Evolutionary conservation across 1,140 invertebrate species (phyloP).

Genomic region (Triops longicaudatus): DNA sequence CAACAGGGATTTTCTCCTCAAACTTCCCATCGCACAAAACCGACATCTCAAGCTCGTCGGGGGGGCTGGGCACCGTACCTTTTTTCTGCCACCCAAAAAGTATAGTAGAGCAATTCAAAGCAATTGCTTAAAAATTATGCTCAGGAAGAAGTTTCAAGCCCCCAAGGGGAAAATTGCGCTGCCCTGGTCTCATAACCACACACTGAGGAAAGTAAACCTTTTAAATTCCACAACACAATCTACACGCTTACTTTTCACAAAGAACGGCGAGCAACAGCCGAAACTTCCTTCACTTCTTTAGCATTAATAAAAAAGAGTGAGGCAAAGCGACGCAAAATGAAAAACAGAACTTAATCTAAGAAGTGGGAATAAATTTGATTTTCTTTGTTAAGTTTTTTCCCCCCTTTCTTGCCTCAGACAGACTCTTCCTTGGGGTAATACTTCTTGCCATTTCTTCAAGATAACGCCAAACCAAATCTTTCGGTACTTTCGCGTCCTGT

Average conservation of each 20-base stretch:
- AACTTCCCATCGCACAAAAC: background rate
- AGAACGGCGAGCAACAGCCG: background rate
- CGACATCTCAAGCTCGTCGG: background rate
- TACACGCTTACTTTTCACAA: background rate
- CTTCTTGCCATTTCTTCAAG: background rate
- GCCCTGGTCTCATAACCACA: background rate
- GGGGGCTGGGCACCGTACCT: background rate
- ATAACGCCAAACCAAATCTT: background rate
- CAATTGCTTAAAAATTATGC: background rate
- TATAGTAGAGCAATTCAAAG: background rate
- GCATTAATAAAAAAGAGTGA: background rate
- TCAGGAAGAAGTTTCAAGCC: background rate
- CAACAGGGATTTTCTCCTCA: background rate
- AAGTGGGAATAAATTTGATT: constrained; percentile 15
- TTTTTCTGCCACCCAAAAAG: background rate
- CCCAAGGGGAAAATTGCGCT: background rate
- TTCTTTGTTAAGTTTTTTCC: background rate
- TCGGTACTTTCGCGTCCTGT: background rate
- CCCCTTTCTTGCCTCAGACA: background rate
- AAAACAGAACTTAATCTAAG: constrained; percentile 6
- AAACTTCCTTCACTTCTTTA: background rate
- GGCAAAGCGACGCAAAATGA: background rate
- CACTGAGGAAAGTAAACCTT: background rate
- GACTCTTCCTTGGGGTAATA: background rate
- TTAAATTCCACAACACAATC: background rate